phyloP scores from a whole-genome alignment of 92 coral and sea anemone genomes.

The Actinernus sp. region DNA sequence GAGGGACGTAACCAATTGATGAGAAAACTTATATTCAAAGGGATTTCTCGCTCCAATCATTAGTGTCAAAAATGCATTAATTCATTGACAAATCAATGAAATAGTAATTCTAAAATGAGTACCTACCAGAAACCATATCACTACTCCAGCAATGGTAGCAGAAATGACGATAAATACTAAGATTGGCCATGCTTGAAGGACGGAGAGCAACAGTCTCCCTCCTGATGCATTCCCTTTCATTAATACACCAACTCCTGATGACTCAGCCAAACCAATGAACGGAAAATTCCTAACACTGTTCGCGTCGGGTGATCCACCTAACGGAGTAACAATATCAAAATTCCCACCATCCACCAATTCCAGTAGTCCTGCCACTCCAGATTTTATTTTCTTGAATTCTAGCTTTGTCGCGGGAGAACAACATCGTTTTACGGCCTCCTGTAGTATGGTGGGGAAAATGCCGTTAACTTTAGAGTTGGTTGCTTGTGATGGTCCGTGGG shows the following conservation, averaged over 20 bases:
- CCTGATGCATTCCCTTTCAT: slow-evolving; percentile 89
- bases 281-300: slow-evolving; percentile 38
- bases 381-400: slow-evolving; percentile 22
- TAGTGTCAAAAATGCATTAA: too few species aligned
- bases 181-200: slow-evolving; percentile 95
- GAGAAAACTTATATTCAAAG: too few species aligned
- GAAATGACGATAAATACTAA: slow-evolving; percentile 89
- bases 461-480: slow-evolving; percentile 37
- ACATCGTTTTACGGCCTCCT: slow-evolving; percentile 41
- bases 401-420: slow-evolving; percentile 42
- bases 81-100: too few species aligned
- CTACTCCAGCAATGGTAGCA: slow-evolving; percentile 87
- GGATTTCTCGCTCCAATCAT: too few species aligned
- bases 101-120: too few species aligned
- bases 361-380: slow-evolving; percentile 66
- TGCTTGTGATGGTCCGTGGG: slow-evolving; percentile 1
- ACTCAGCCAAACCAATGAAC: slow-evolving; percentile 75
- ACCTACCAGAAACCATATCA: slow-evolving; percentile 95
- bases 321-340: slow-evolving; percentile 74
- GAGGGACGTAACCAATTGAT: too few species aligned
- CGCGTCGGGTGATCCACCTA: slow-evolving; percentile 41
- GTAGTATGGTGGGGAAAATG: slow-evolving; percentile 54
- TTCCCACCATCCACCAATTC: slow-evolving; percentile 27
- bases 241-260: slow-evolving; percentile 86
- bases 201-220: slow-evolving; percentile 75